phyloP scores from a whole-genome alignment of 2,888 invertebrate species.

The Phortica okadai region DNA sequence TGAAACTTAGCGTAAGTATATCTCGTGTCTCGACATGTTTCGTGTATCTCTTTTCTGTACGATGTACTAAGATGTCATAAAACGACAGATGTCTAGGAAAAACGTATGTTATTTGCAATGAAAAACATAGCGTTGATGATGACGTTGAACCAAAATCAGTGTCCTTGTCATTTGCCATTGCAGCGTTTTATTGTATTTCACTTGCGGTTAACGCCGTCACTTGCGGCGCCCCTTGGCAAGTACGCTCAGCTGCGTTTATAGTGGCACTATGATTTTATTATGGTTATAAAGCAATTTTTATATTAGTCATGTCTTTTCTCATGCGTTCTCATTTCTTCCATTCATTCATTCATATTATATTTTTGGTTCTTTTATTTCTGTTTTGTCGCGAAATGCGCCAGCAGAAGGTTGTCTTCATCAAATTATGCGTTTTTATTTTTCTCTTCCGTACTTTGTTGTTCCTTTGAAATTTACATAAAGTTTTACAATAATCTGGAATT shows the following conservation, averaged over 20 bases:
- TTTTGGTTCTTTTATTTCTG: constrained; percentile 43
- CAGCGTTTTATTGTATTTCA: constrained; percentile 53
- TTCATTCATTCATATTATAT: not conserved
- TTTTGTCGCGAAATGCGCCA: not conserved
- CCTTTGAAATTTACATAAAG: not conserved
- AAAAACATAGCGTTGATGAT: not conserved
- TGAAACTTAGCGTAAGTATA: not conserved
- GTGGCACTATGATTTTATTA: constrained; percentile 65
- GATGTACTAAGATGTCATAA: not conserved
- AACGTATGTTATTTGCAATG: not conserved
- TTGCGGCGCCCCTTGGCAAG: not conserved
- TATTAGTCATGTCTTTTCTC: constrained; percentile 43
- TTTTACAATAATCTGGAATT: constrained; percentile 18
- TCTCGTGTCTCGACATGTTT: not conserved
- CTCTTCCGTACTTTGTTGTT: not conserved
- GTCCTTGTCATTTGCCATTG: constrained; percentile 52
- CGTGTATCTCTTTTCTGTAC: not conserved
- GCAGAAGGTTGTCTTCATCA: constrained; percentile 59
- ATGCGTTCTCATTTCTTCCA: not conserved
- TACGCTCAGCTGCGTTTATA: constrained; percentile 41
- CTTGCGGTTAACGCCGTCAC: constrained; percentile 44
- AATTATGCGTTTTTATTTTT: constrained; percentile 61
- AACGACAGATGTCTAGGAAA: not conserved
- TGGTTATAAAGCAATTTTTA: constrained; percentile 62
- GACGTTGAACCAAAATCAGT: constrained; percentile 48